These are phyloP conservation scores for Polylopha cassiicola DNA, from an alignment of 2,888 invertebrate genomes.

Conservation along the genomic window DNA sequence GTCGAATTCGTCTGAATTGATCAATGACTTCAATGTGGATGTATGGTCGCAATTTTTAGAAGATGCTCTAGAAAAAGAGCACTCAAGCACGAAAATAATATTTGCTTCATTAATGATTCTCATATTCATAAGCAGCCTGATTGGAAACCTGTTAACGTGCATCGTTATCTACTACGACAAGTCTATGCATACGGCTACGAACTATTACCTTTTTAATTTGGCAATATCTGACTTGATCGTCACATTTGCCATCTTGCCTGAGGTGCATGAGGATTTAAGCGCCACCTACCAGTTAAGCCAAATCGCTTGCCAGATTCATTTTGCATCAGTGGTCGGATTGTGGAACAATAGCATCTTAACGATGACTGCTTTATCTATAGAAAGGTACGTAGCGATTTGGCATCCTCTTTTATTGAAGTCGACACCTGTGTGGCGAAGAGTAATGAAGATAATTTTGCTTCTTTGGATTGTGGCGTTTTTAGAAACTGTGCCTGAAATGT, in stretches of 20 bases:
- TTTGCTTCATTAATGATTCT: conserved; percentile 29
- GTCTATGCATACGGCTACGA: conserved; percentile 61
- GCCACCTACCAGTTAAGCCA: conserved; percentile 33
- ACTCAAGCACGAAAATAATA: conserved; percentile 29
- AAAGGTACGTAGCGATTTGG: conserved; percentile 51
- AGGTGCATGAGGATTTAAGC: conserved; percentile 35
- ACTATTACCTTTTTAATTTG: conserved; percentile 59
- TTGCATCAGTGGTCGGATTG: conserved; percentile 39
- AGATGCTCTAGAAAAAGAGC: conserved; percentile 29
- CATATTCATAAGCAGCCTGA: conserved; percentile 42
- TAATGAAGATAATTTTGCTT: conserved; percentile 40
- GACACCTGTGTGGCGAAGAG: conserved; percentile 40
- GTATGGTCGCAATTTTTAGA: conserved; percentile 39
- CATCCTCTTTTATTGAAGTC: conserved; percentile 43
- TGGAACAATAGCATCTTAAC: conserved; percentile 53
- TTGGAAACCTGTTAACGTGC: conserved; percentile 61
- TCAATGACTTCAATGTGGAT: conserved; percentile 75
- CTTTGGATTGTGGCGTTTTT: conserved; percentile 46
- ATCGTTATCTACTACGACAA: conserved; percentile 57
- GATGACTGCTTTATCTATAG: conserved; percentile 50
- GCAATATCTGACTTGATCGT: conserved; percentile 59
- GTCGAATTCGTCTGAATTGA: conserved; percentile 46
- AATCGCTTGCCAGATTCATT: conserved; percentile 44
- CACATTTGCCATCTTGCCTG: conserved; percentile 48
- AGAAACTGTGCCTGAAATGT: conserved; percentile 43